Evolutionary conservation across 2,797 vertebrate species (phyloP).

Genomic region (Clarias platycephalus): DNA sequence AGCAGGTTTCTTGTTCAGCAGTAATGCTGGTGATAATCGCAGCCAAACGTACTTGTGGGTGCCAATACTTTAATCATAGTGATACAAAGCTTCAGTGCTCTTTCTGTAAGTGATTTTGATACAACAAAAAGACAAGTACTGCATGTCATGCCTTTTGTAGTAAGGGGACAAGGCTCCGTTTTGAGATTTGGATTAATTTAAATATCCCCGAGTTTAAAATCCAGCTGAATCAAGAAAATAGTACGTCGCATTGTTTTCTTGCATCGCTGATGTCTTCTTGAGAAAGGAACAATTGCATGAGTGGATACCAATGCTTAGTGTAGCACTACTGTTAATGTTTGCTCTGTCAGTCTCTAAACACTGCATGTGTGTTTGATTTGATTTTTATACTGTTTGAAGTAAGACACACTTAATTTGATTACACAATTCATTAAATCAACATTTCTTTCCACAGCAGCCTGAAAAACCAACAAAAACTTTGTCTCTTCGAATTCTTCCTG

Average conservation of each 20-base stretch:
- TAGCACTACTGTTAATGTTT: neutral
- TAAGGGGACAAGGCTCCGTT: neutral
- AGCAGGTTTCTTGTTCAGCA: neutral
- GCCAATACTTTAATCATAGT: constrained; percentile 12
- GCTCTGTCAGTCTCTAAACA: neutral
- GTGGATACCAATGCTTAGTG: neutral
- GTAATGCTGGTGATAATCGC: neutral
- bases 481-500: neutral
- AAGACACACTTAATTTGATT: neutral
- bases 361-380: neutral
- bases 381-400: neutral
- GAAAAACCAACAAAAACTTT: neutral
- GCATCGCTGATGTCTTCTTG: neutral
- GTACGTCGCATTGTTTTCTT: too few relatives aligned
- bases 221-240: neutral
- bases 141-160: neutral
- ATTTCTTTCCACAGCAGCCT: neutral
- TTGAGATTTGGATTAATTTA: neutral
- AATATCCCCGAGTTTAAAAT: neutral
- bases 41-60: neutral
- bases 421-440: neutral
- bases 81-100: neutral
- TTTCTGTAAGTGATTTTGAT: neutral
- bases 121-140: neutral
- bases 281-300: neutral